Base-by-base conservation (phyloP, 2,113 vertebrate species). In the Anguilla rostrata region DNA sequence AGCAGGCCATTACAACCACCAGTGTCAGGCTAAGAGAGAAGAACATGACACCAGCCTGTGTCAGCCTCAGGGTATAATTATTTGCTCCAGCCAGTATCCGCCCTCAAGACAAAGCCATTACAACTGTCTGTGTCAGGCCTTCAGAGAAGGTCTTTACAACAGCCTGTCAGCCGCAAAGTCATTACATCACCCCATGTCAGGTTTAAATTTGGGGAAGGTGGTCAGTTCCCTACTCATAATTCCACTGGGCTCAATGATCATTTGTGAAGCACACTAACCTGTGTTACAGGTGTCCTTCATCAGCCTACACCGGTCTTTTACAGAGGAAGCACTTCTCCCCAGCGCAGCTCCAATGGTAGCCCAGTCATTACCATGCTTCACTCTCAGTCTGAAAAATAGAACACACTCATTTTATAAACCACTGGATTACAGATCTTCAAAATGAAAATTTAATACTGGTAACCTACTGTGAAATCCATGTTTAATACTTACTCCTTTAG, bases 241-340 rank as follows among this genome's bases (percentile, higher is more conserved):
- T 60, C 71, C 71, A 9, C n/a, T 12, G 26, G 26, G 9, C 26
- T 75, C n/a, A 39, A 43, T 40, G 41, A 22, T 53, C n/a, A 29
- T 39, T 34, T 60, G 34, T 83, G 56, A 4, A 29, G 83, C 29
- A 20, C n/a, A 66, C 49, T 53, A 92, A 99, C 98, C 98, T 90
- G 98, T 99, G 94, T 99, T 99, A 92, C 98, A 99, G 2, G 98
- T 99, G 90, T 99, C 98, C 94, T 99, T 99, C 98, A 99, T 99
- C 86, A 99, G 94, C 3, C 98, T 94, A 88, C 98, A 99, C 15
- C 98, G 97, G 91, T 99, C 98, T 93, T 99, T 99, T 7, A 99
- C 98, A 0, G 98, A 99, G 0, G 98, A 99, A 5, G 98, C 98
- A 78, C 98, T 99, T 88, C 98, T 97, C 40, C 98, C 98, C 83